Percentiles rank a stretch among this genome's conserved stretches.
Conservation (phyloP, 2,113 vertebrate species). For the Amphiprion ocellaris region DNA sequence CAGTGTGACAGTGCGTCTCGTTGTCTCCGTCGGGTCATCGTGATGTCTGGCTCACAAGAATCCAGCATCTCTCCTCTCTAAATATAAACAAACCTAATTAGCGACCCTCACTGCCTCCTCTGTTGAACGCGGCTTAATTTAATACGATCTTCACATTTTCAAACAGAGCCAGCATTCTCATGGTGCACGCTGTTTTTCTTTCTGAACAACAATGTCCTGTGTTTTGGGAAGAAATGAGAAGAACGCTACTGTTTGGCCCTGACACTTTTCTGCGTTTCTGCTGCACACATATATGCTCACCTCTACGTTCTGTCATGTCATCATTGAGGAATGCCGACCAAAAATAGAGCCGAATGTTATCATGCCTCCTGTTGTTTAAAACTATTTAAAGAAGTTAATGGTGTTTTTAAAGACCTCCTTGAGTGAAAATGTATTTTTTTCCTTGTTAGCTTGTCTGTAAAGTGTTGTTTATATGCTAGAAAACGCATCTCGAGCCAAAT, state of each 20-base stretch:
- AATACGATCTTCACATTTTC: conserved; percentile 67
- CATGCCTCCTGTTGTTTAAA: too few species aligned
- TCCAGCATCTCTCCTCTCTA: conserved; percentile 62
- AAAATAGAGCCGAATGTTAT: too few species aligned
- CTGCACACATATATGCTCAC: conserved; percentile 12
- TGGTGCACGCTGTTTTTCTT: neutral
- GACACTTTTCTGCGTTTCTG: conserved; percentile 48
- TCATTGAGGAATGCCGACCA: neutral
- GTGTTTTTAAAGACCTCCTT: too few species aligned
- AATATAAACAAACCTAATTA: conserved; percentile 78
- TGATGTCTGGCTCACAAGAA: conserved; percentile 54
- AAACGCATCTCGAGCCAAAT: too few species aligned
- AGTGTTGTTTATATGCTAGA: too few species aligned
- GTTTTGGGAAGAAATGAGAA: conserved; percentile 48
- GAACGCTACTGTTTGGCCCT: conserved; percentile 16
- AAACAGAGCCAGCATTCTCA: conserved; percentile 61
- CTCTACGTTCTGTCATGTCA: conserved; percentile 20
- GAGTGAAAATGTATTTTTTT: too few species aligned
- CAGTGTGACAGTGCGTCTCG: conserved; percentile 20
- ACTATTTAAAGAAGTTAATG: too few species aligned
- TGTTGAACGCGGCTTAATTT: conserved; percentile 55
- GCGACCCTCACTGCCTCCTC: conserved; percentile 63
- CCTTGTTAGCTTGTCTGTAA: too few species aligned
- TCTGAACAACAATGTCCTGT: conserved; percentile 66
- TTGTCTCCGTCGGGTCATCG: conserved; percentile 41